Percentiles rank a stretch among this genome's conserved stretches.
Evolutionary conservation across 2,797 vertebrate species (phyloP).

Genomic region (Sparus aurata): DNA sequence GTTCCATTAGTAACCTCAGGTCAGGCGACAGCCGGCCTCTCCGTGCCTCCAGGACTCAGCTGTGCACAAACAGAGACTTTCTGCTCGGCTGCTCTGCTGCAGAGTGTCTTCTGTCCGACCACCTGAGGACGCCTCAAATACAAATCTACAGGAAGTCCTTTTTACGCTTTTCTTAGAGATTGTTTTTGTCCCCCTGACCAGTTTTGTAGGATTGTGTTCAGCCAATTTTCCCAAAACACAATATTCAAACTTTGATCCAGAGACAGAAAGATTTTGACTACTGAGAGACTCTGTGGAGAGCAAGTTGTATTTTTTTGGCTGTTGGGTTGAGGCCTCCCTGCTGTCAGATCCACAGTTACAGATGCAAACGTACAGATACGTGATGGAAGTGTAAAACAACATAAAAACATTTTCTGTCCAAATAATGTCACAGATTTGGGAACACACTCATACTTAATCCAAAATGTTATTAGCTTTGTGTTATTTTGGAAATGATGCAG

Average conservation of each 20-base stretch:
- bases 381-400: neutral
- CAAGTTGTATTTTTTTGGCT: neutral
- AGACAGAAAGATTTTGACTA: neutral
- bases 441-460: neutral
- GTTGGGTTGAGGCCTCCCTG: neutral
- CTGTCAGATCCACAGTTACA: neutral
- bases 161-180: neutral
- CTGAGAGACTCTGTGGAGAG: neutral
- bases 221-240: neutral
- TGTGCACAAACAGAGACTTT: conserved; percentile 46
- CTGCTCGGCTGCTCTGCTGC: conserved; percentile 44
- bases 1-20: conserved; percentile 50
- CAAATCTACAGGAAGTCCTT: conserved; percentile 1
- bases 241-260: neutral
- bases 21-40: conserved; percentile 56
- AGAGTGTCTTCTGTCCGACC: conserved; percentile 12
- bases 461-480: neutral
- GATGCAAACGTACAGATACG: neutral
- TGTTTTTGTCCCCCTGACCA: neutral
- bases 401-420: neutral
- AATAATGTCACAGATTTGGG: neutral
- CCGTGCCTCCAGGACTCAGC: conserved; percentile 38
- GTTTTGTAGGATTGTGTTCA: neutral
- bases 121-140: conserved; percentile 48
- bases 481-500: neutral